phyloP scores from a whole-genome alignment of 1,140 invertebrate genomes.

The Radopholus similis region DNA sequence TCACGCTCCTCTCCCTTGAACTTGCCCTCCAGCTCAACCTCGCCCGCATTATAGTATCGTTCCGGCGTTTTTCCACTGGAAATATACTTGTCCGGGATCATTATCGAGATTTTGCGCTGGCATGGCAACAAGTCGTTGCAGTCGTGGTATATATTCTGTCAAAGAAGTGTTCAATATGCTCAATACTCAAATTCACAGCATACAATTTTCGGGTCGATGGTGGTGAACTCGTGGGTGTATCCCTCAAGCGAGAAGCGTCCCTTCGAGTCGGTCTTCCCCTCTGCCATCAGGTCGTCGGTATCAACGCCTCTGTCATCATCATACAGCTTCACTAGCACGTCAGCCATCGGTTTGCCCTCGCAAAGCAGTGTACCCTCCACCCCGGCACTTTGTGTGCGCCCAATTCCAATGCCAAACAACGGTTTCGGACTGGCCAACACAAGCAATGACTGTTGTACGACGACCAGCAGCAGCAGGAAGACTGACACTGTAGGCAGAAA shows the following conservation, averaged over 20 bases:
- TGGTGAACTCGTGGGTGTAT: constrained; percentile 43
- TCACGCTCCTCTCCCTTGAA: constrained; percentile 39
- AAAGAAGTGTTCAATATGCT: constrained; percentile 12
- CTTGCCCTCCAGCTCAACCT: constrained; percentile 36
- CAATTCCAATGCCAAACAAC: constrained; percentile 17
- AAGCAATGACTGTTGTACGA: background rate
- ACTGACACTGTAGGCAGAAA: too few species aligned
- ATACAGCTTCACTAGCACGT: constrained; percentile 37
- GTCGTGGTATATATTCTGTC: constrained; percentile 36
- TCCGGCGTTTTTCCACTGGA: constrained; percentile 27
- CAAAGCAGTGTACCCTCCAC: constrained; percentile 26
- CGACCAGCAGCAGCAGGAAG: background rate
- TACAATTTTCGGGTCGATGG: constrained; percentile 36
- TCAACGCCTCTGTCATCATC: constrained; percentile 43
- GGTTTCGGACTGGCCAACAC: background rate
- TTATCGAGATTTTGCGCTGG: constrained; percentile 41
- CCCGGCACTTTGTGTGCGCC: constrained; percentile 24
- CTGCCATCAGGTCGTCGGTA: constrained; percentile 38
- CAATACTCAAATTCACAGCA: background rate
- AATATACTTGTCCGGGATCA: constrained; percentile 37
- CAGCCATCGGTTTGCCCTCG: constrained; percentile 32
- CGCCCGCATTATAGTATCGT: constrained; percentile 31
- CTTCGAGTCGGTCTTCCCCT: constrained; percentile 21
- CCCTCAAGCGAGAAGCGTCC: constrained; percentile 38
- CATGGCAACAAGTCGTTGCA: constrained; percentile 41